phyloP scores from a whole-genome alignment of 2,113 vertebrate genomes.

The Eira barbara region DNA sequence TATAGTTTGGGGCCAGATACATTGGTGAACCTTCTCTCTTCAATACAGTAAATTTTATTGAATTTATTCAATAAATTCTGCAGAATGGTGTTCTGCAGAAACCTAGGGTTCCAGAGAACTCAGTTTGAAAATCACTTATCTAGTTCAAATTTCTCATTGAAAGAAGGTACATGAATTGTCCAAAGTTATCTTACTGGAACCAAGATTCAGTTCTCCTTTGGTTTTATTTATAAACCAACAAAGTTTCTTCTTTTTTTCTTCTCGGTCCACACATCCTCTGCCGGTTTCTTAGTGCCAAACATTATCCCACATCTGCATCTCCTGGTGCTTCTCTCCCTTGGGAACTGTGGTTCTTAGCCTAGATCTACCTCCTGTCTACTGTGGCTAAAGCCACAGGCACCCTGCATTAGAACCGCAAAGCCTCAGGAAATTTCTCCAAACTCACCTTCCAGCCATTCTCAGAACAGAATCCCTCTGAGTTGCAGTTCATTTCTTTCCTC shows the following conservation, averaged over 20 bases:
- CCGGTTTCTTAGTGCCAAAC: background rate
- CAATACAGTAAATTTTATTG: background rate
- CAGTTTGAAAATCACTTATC: background rate
- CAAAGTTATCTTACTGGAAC: background rate
- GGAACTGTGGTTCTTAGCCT: background rate
- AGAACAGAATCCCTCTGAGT: background rate
- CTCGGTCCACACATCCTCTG: background rate
- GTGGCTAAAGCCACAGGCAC: background rate
- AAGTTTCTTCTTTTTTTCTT: background rate
- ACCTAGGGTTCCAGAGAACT: background rate
- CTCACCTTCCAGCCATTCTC: background rate
- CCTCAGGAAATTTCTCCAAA: background rate
- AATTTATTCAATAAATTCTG: no score
- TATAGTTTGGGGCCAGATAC: background rate
- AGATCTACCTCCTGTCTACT: background rate
- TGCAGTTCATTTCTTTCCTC: background rate
- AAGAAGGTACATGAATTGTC: conserved; percentile 5
- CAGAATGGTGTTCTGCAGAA: background rate
- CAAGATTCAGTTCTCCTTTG: background rate
- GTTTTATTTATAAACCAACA: conserved; percentile 33
- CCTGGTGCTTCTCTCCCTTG: background rate
- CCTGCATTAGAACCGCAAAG: background rate
- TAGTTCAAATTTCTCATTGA: background rate
- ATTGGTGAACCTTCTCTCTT: background rate
- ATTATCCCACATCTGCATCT: background rate